Conservation (phyloP, 2,113 vertebrate species). For the Crotalus viridis region DNA sequence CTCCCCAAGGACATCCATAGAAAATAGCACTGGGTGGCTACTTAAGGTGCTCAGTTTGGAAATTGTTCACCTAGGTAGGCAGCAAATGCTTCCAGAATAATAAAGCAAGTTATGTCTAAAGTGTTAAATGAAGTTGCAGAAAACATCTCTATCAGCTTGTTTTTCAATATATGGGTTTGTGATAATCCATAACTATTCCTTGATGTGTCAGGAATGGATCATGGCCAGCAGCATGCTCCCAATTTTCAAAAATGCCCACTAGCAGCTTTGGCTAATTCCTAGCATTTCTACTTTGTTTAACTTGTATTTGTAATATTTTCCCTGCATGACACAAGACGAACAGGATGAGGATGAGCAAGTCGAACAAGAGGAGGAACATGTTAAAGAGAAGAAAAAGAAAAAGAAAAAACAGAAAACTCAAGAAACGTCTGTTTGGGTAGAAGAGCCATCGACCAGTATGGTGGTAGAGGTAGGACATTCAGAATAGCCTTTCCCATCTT, state of each 20-base stretch:
- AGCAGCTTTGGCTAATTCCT: neutral
- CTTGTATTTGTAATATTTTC: neutral
- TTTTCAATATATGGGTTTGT: neutral
- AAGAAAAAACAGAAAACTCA: slow-evolving; percentile 78
- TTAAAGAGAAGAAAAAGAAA: slow-evolving; percentile 90
- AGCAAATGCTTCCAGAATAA: neutral
- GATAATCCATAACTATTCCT: neutral
- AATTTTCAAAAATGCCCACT: neutral
- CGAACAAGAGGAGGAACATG: slow-evolving; percentile 66
- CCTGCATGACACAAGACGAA: neutral
- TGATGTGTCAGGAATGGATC: neutral
- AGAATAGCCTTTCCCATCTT: neutral
- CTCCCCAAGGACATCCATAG: neutral
- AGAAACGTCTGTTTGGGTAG: slow-evolving; percentile 53
- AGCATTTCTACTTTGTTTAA: neutral
- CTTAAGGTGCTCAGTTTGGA: neutral
- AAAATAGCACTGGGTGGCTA: neutral
- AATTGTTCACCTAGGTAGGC: neutral
- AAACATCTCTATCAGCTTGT: neutral
- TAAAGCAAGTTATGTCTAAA: neutral
- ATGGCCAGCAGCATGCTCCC: neutral
- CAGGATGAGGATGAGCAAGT: slow-evolving; percentile 57
- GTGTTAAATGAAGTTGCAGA: neutral
- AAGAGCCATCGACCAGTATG: slow-evolving; percentile 56
- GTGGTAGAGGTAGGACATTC: slow-evolving; percentile 55